phyloP scores from a whole-genome alignment of 1,140 invertebrate genomes.

The Leucophenga varia region DNA sequence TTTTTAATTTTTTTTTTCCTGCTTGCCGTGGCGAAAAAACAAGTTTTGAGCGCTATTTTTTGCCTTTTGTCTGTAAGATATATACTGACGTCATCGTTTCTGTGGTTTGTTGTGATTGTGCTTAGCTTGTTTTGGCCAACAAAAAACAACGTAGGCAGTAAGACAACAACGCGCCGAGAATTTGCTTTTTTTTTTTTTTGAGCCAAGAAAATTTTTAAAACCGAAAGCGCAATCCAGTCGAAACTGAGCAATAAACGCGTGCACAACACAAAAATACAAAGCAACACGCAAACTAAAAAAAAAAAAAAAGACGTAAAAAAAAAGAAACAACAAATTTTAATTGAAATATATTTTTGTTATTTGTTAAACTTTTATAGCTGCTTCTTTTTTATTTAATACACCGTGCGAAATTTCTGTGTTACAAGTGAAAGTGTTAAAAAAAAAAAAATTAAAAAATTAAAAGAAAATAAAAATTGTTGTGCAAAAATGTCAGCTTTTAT shows the following conservation, averaged over 20 bases:
- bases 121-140: too few relatives aligned
- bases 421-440: slow-evolving; percentile 4
- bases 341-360: too few relatives aligned
- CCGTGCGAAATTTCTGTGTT: too few relatives aligned
- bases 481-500: too few relatives aligned
- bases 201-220: slow-evolving; percentile 30
- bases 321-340: neutral
- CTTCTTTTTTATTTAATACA: too few relatives aligned
- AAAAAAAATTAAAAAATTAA: slow-evolving; percentile 8
- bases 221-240: slow-evolving; percentile 15
- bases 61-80: too few relatives aligned
- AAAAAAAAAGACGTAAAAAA: neutral
- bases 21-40: neutral
- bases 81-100: too few relatives aligned
- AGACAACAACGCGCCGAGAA: too few relatives aligned
- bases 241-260: slow-evolving; percentile 43
- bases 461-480: slow-evolving; percentile 20
- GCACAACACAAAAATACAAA: slow-evolving; percentile 13
- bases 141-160: too few relatives aligned
- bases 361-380: too few relatives aligned
- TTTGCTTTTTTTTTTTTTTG: slow-evolving; percentile 12
- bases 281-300: neutral
- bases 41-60: too few relatives aligned
- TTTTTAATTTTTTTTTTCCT: slow-evolving; percentile 26
- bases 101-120: too few relatives aligned